Evolutionary conservation across 2,797 vertebrate genomes (phyloP).

Genomic region (Brachymystax lenok): DNA sequence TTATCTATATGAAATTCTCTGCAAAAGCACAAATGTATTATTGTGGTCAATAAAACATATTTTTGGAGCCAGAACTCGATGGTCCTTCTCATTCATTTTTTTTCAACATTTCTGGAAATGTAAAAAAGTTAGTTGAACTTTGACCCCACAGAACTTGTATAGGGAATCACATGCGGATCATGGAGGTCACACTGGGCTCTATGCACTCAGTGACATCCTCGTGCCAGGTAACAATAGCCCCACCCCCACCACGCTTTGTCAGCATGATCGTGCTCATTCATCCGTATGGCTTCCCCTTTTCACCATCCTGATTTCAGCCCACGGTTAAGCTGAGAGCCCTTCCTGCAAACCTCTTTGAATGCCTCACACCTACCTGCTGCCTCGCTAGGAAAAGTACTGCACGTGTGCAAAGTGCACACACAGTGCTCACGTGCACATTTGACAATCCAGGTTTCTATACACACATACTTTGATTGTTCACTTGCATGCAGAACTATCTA

Average conservation of each 20-base stretch:
- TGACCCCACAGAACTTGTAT: conserved; percentile 49
- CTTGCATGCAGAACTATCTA: background rate
- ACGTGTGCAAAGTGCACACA: too few relatives aligned
- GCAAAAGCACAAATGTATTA: conserved; percentile 58
- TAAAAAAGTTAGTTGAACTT: conserved; percentile 39
- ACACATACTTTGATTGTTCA: background rate
- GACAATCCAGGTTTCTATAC: background rate
- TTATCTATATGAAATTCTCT: conserved; percentile 59
- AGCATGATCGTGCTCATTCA: conserved; percentile 73
- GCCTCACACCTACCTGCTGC: background rate
- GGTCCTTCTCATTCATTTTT: conserved; percentile 22
- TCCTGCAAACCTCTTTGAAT: conserved; percentile 11
- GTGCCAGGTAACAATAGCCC: conserved; percentile 71
- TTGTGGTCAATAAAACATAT: conserved; percentile 74
- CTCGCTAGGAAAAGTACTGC: conserved; percentile 1
- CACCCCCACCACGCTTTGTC: conserved; percentile 57
- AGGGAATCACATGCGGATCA: conserved; percentile 65
- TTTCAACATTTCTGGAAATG: conserved; percentile 56
- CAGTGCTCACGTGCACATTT: background rate
- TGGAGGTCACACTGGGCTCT: conserved; percentile 64
- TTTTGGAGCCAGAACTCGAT: conserved; percentile 51
- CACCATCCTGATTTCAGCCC: conserved; percentile 28
- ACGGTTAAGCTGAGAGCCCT: conserved; percentile 38
- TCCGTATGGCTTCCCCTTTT: conserved; percentile 57
- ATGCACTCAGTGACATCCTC: conserved; percentile 43